These are phyloP conservation scores for Heteromormyrus szaboi DNA, from an alignment of 2,797 vertebrate species.

Conservation along the genomic window DNA sequence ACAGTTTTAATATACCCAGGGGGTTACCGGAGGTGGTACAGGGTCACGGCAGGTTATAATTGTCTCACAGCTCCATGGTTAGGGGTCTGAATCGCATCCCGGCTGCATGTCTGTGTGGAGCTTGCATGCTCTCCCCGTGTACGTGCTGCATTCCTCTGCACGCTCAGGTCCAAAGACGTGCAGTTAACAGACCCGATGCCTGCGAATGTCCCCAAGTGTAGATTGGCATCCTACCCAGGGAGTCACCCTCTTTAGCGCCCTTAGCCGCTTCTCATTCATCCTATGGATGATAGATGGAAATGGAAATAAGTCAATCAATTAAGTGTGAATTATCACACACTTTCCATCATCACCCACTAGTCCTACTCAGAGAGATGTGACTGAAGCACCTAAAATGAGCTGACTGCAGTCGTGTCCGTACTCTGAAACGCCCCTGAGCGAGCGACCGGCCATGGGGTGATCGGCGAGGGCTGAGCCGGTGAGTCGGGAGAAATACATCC, in stretches of 20 bases:
- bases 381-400: background rate
- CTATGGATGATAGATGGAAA: background rate
- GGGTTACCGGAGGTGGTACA: background rate
- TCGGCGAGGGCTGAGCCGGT: background rate
- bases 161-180: background rate
- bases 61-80: background rate
- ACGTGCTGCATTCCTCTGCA: background rate
- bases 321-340: background rate
- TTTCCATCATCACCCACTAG: background rate
- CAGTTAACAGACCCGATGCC: background rate
- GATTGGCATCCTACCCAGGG: background rate
- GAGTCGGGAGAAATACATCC: conserved; percentile 28
- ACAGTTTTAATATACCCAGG: background rate
- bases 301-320: background rate
- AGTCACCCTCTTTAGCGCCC: background rate
- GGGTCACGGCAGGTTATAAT: background rate
- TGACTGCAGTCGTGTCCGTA: background rate
- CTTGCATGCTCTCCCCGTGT: background rate
- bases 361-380: background rate
- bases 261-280: background rate
- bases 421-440: background rate
- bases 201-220: background rate
- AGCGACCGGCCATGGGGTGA: background rate
- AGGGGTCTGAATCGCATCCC: background rate
- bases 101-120: background rate